Evolutionary conservation across 2,888 invertebrate species (phyloP), one percentile per base, ranked within the genome.

Genomic region (Yponomeuta evonymella): DNA sequence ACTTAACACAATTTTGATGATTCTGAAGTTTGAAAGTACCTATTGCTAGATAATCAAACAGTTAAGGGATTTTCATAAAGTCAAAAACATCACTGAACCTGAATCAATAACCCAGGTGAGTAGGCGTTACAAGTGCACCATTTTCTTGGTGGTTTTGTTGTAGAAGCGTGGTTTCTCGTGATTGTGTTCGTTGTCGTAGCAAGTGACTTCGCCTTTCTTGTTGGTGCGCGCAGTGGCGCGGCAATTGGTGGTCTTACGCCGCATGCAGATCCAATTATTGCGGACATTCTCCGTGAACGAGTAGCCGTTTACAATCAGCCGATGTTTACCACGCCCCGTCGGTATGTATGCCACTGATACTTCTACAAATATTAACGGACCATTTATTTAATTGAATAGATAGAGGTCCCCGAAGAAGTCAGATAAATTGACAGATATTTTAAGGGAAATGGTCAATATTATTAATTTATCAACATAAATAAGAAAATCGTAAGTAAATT

Each of bases 111-210:
- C 3, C 5, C 36, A 36, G 36, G 36, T 36, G 36, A 8, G 65
- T 3, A 65, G 33, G 29, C 11, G 12, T 75, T 74, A 82, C 29
- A 86, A 74, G 33, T 79, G 76, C 51, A 86, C 76, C 76, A 81
- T 83, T 73, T 83, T 84, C 67, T 84, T 82, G 0, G 82, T 83
- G 2, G 83, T 84, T 76, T 84, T 85, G 72, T 83, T 77, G 72
- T 83, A 85, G 73, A 87, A 86, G 33, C 79, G 81, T 1, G 88
- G 87, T 74, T 84, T 86, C 1, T 81, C 82, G 72, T 90, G 89
- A 71, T 82, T 86, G 74, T 90, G 90, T 5, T 73, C 73, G 70
- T 83, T 82, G n/a, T 77, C 73, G 71, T 78, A 79, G 9, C 74
- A 73, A 67, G 83, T 76, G 4, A 90, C 85, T 70, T 87, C 85